phyloP scores from a whole-genome alignment of 2,113 vertebrate species.

The Dasyprocta punctata region DNA sequence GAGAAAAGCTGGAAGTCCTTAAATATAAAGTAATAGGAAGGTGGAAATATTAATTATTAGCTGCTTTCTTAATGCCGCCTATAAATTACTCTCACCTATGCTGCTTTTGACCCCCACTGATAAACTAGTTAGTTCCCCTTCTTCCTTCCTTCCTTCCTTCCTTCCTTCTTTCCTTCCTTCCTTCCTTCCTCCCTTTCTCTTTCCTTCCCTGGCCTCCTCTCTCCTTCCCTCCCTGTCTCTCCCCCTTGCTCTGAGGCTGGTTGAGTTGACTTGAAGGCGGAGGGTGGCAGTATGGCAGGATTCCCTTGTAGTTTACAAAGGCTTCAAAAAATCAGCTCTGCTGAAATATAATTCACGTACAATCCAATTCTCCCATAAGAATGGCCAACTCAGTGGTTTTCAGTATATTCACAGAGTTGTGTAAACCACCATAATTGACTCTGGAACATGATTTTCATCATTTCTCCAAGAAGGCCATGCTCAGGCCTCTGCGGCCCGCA shows the following conservation, averaged over 20 bases:
- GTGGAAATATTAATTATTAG: background rate
- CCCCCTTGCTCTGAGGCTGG: too few relatives aligned
- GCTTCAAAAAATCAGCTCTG: background rate
- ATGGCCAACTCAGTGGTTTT: background rate
- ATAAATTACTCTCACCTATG: background rate
- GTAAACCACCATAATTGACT: too few relatives aligned
- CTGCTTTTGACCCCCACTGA: background rate
- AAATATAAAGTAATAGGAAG: background rate
- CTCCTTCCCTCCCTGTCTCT: background rate
- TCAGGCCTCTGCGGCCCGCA: background rate
- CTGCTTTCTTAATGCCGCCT: background rate
- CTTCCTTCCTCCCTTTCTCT: background rate
- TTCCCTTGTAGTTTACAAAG: background rate
- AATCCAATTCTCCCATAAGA: background rate
- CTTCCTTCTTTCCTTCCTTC: too few relatives aligned
- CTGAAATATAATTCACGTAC: background rate
- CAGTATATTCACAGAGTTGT: background rate
- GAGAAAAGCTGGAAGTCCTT: background rate
- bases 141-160: rapidly evolving
- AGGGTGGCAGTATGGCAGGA: background rate
- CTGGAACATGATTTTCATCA: background rate
- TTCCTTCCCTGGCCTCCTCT: background rate
- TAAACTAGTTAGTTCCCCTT: rapidly evolving
- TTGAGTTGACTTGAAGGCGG: background rate
- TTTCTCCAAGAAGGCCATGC: background rate